Base-by-base conservation (phyloP, 2,797 vertebrate species). In the Acridotheres tristis region DNA sequence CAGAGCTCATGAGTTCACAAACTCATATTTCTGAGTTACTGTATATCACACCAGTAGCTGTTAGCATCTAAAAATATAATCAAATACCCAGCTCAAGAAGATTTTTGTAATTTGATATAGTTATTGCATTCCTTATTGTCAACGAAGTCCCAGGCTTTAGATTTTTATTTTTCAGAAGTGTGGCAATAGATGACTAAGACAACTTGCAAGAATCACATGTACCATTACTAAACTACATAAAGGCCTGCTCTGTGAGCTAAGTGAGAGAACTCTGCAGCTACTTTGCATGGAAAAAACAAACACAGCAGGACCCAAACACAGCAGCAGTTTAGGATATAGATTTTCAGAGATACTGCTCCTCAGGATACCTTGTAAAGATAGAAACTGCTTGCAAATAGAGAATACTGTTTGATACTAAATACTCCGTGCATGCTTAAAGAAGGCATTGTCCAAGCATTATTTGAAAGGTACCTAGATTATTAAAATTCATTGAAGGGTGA, bases 161-260 rank as follows among this genome's bases (percentile, higher is more conserved):
- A 78, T 58, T 74, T 89, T 75, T 42, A 58, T 87, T 90, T 91
- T 73, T 90, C 78, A 73, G 30, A 90, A 81, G 21, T 34, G 45
- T 53, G 29, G 82, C 57, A 91, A 90, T 66, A 93, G 77, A 89
- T 95, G 85, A 95, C 89, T 91, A 95, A 90, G 80, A 77, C 25
- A 72, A 88, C 91, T 84, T 85, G 50, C 71, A 95, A 79, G 63
- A 69, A 84, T 85, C 92, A 93, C 79, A 82, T 25, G n/a, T 66
- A 67, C 34, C 47, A 69, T 66, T 83, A 83, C 68, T 48, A 58
- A 69, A 90, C 82, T 81, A 55, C 91, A 53, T 45, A 27, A 89
- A 91, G 65, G 59, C 69, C 82, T 38, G 50, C 42, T 91, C 61
- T 62, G 22, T 47, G 59, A 91, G 23, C 38, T 23, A 7, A 61